phyloP scores from a whole-genome alignment of 2,888 invertebrate genomes.

The Syrphus vitripennis region DNA sequence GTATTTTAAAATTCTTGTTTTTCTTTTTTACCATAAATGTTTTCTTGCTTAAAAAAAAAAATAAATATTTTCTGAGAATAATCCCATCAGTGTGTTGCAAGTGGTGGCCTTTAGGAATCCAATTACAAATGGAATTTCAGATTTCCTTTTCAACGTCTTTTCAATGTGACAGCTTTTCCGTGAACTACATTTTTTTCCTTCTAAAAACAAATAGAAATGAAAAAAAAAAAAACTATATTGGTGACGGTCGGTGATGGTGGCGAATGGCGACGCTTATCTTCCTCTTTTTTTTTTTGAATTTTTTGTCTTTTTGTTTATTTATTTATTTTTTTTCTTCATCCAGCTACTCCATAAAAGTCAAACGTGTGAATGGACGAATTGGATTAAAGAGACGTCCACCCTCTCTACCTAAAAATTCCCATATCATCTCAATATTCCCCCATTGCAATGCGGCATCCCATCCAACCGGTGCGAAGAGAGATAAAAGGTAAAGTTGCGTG shows the following conservation, averaged over 20 bases:
- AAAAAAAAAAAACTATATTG: slow-evolving; percentile 25
- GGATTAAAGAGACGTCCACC: slow-evolving; percentile 54
- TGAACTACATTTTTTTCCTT: slow-evolving; percentile 60
- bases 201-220: slow-evolving; percentile 36
- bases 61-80: background rate
- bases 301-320: slow-evolving; percentile 54
- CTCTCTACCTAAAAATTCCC: slow-evolving; percentile 19
- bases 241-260: background rate
- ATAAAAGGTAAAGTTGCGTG: slow-evolving; percentile 24
- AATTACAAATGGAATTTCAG: slow-evolving; percentile 46
- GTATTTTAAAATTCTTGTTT: background rate
- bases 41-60: background rate
- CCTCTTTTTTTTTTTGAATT: slow-evolving; percentile 4
- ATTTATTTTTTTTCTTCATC: slow-evolving; percentile 46
- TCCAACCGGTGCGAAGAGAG: slow-evolving; percentile 30
- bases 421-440: background rate
- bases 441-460: background rate
- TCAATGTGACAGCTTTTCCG: slow-evolving; percentile 55
- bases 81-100: background rate
- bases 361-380: slow-evolving; percentile 65
- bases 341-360: slow-evolving; percentile 60
- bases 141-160: slow-evolving; percentile 58
- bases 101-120: slow-evolving; percentile 14
- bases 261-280: slow-evolving; percentile 42
- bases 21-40: background rate